Evolutionary conservation across 2,888 invertebrate species (phyloP), one percentile per base, ranked within the genome.

Genomic region (Drosophila pseudotakahashii): DNA sequence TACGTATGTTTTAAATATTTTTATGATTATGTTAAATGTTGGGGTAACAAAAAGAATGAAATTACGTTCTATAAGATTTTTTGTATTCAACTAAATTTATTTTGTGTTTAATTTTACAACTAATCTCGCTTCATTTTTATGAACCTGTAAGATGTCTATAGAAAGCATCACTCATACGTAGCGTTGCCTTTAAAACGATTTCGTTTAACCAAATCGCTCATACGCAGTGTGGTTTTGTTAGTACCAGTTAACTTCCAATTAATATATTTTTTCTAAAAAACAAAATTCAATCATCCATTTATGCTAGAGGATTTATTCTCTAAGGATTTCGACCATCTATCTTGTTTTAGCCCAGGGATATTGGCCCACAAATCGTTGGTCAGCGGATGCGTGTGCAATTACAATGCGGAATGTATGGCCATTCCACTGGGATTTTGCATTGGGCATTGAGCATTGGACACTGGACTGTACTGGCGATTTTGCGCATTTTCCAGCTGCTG

Each of bases 401-500:
- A 53, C 52, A 52, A 52, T 66, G 62, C 45, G 11, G 39, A 66
- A 52, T 52, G 44, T 50, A 51, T 44, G 62, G 51, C 62, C 63
- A 66, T 66, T 66, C 52, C 66, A 66, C 63, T 63, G 66, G 63
- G 52, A 63, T 59, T 44, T 51, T 13, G 37, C 42, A 54, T 41
- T 55, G 61, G 55, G 14, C 52, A 52, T 54, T 41, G 53, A 16
- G 5, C 41, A 41, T 39, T 39, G 59, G 58, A 32, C 57, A 42
- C 16, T 42, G 42, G 42, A 42, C 45, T 30, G 30, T 30, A 30
- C 30, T 30, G 53, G 48, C 53, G 47, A 53, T 68, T 68, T 71
- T 62, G 70, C 71, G 70, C 71, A 71, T 71, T 71, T 62, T 59
- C 68, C 30, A 30, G 34, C 34, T 34, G 11, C 69, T 74, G 58